Base-by-base conservation (phyloP, 2,797 vertebrate species). In the Crocidura indochinensis region DNA sequence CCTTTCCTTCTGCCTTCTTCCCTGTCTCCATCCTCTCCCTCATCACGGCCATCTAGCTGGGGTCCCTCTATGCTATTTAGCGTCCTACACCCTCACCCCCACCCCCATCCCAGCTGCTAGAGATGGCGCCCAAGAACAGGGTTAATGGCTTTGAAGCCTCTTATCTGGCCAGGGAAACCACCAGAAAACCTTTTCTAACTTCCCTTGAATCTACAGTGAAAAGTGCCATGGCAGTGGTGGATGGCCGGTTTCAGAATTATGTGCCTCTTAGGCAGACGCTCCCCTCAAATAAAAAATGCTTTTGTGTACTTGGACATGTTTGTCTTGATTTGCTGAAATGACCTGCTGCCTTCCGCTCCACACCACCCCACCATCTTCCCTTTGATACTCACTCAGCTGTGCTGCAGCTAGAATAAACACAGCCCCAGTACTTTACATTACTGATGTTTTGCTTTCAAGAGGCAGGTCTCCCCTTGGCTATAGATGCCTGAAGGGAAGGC, bases 211-310 rank as follows among this genome's bases (percentile, higher is more conserved):
- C 72, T 79, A 51, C 62, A 64, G 73, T 84, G 20, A 68, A 60
- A 84, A n/a, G 49, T 87, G 86, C 85, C 49, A 84, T 85, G 93
- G 85, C 29, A 2, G 14, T 51, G n/a, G 76, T 14, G 67, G 79
- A 75, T 76, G 72, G 74, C 76, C 73, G 65, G 78, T 73, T 79
- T 60, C 17, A 38, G 53, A 90, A 69, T 44, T 62, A 11, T 64
- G 72, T 22, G 1, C 80, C 73, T 86, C 62, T 84, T 38, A 88
- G 60, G 56, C 69, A 88, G 49, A 78, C 76, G 86, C 85, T n/a
- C 87, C 56, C 91, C 56, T 88, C 67, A 46, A 97, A 96, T 97
- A 94, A 97, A 94, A 92, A 83, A n/a, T 85, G 56, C 80, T 91
- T 90, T 88, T 95, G 94, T 88, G 93, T 90, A 53, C 19, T 49